Evolutionary conservation across 1,140 invertebrate species (phyloP), one percentile per base, ranked within the genome.

Genomic region (Drosophila auraria): DNA sequence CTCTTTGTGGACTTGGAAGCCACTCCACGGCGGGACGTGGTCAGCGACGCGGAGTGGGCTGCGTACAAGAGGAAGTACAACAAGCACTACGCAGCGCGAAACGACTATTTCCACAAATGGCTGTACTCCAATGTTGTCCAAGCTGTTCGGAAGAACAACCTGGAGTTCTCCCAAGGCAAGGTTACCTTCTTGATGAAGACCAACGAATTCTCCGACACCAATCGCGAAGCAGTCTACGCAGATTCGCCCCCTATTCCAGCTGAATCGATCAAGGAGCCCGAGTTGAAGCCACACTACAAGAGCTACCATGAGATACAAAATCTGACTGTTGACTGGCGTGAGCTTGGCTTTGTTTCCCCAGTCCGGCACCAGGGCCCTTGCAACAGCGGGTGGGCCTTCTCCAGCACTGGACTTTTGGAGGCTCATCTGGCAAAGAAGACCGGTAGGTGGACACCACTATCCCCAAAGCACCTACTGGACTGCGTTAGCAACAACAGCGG

Each of bases 351-450:
- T 4, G 40, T 75, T 0, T 74, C 59, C 0, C 4, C 58, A 8
- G 73, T 74, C 11, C 11, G n/a, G 6, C 96, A 99, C 94, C 98
- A 99, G 94, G 97, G 72, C 3, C 5, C 33, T 0, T 99, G 98
- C 94, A 97, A 97, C 47, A 97, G 97, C 2, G 98, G 98, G 94
- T 99, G 98, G 98, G 95, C 97, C 70, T 99, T 99, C 94, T 97
- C 97, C 73, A 93, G 96, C 2, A 98, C 98, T 79, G 99, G 96
- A 4, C 94, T 96, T 0, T 92, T 97, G 44, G 97, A 97, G 93
- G 96, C 96, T 11, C 96, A 97, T 82, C 93, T 95, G 65, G 95
- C 94, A 60, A 93, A 94, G 30, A 94, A 94, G 58, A 94, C 93
- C 33, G 94, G 94, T 38, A 93, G 94, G 53, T 93, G 98, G 2